These are phyloP conservation scores for Maccullochella peelii DNA, from an alignment of 2,113 vertebrate genomes.

Conservation along the genomic window DNA sequence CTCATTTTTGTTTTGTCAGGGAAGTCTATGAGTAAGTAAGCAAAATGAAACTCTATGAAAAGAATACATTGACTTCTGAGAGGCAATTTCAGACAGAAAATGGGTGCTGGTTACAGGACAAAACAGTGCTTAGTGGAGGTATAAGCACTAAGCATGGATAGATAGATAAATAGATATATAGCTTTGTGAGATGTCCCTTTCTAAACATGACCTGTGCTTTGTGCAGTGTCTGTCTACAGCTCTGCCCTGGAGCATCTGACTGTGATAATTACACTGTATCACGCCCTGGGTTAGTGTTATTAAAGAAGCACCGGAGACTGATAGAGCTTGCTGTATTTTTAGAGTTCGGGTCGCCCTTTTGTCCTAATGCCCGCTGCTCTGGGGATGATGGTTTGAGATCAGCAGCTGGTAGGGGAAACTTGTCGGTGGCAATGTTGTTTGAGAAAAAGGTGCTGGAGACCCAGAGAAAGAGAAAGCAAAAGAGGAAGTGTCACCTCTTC, in stretches of 20 bases:
- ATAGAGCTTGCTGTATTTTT: conserved; percentile 61
- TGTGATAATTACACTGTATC: conserved; percentile 60
- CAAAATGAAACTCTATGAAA: conserved; percentile 10
- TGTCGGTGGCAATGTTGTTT: conserved; percentile 31
- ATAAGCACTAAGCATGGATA: neutral
- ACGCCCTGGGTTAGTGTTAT: conserved; percentile 46
- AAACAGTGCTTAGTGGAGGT: neutral
- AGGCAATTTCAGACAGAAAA: conserved; percentile 24
- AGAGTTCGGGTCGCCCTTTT: conserved; percentile 60
- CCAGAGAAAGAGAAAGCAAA: neutral
- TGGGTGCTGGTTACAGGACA: neutral
- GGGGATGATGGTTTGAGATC: conserved; percentile 32
- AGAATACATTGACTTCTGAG: neutral
- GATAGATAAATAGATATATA: neutral
- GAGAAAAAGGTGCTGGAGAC: conserved; percentile 4
- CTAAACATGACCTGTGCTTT: conserved; percentile 46
- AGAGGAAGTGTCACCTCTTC: neutral
- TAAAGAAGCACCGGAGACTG: conserved; percentile 49
- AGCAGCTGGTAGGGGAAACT: conserved; percentile 18
- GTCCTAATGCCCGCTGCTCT: conserved; percentile 43
- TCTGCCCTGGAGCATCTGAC: conserved; percentile 32
- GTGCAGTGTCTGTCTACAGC: conserved; percentile 27
- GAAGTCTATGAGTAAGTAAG: conserved; percentile 2
- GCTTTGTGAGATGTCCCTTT: conserved; percentile 2
- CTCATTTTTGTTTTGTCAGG: neutral